Conservation (phyloP, 2,113 vertebrate genomes). For the Urocynchramus pylzowi region DNA sequence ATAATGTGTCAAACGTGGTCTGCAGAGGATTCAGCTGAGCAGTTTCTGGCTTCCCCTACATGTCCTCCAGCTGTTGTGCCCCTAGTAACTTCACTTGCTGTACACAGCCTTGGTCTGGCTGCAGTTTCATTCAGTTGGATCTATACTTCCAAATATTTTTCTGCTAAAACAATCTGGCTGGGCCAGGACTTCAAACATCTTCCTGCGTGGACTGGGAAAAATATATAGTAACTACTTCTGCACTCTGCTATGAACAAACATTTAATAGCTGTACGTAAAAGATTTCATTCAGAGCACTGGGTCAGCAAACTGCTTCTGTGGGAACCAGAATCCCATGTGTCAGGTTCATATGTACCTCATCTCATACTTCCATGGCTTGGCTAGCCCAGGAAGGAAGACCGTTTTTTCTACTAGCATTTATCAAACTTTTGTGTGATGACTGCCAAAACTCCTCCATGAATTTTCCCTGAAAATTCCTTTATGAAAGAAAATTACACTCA, state of each 20-base stretch:
- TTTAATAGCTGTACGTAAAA: slow-evolving; percentile 5
- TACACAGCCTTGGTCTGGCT: neutral
- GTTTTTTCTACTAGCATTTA: neutral
- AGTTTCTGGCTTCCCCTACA: slow-evolving; percentile 52
- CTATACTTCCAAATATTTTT: slow-evolving; percentile 39
- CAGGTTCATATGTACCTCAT: neutral
- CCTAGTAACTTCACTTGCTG: slow-evolving; percentile 29
- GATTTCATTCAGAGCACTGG: neutral
- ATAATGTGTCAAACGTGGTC: slow-evolving; percentile 64
- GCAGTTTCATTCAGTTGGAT: slow-evolving; percentile 37
- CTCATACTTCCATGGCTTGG: neutral
- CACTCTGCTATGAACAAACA: neutral
- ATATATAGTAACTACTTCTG: neutral
- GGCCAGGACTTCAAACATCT: neutral
- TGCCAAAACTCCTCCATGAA: neutral
- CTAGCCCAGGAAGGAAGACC: neutral
- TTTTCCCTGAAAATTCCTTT: neutral
- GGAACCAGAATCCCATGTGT: neutral
- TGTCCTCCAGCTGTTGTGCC: slow-evolving; percentile 65
- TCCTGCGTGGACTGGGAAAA: neutral
- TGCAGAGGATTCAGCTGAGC: slow-evolving; percentile 62
- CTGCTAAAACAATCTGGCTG: neutral
- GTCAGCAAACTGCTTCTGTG: neutral
- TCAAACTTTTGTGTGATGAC: neutral
- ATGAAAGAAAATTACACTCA: neutral